Conservation (phyloP, 2,888 invertebrate species). For the Eilema caniola region DNA sequence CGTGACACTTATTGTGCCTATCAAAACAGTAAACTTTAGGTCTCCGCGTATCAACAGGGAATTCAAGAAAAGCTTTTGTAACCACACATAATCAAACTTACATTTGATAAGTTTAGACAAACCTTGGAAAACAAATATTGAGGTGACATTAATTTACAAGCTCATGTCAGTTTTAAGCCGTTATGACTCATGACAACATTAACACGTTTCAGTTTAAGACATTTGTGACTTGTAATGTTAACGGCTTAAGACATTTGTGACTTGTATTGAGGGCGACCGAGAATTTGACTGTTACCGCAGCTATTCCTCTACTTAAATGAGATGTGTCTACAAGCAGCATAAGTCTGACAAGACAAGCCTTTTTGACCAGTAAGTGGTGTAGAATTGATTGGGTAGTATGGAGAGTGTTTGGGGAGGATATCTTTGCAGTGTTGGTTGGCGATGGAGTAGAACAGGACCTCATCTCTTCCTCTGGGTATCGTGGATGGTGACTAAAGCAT, state of each 20-base stretch:
- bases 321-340: neutral
- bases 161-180: neutral
- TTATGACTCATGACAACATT: neutral
- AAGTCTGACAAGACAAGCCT: neutral
- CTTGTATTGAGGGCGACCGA: neutral
- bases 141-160: conserved; percentile 1
- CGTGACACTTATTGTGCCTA: neutral
- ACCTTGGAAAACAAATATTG: neutral
- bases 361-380: neutral
- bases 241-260: neutral
- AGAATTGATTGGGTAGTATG: no score
- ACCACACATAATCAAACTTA: neutral
- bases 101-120: neutral
- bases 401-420: no score
- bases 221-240: neutral
- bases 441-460: no score
- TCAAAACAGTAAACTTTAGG: neutral
- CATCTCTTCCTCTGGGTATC: no score
- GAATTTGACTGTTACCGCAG: neutral
- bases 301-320: neutral
- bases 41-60: neutral
- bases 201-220: neutral
- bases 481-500: no score
- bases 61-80: neutral
- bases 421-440: no score